Conservation (phyloP, 2,113 vertebrate genomes). For the Hassar affinis region DNA sequence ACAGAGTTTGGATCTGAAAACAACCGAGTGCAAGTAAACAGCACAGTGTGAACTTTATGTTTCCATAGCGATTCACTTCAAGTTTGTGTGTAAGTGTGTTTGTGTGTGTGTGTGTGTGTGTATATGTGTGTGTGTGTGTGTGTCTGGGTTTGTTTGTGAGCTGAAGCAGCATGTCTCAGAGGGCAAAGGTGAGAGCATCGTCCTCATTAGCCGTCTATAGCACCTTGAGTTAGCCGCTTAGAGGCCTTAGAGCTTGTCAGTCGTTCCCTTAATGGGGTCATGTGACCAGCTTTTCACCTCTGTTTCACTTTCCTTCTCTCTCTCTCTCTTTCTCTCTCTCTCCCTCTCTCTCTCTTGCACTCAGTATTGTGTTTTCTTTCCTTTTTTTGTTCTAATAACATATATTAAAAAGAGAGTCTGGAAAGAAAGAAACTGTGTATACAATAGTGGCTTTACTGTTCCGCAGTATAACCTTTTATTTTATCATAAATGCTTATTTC, state of each 20-base stretch:
- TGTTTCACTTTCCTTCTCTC: not conserved
- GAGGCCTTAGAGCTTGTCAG: not conserved
- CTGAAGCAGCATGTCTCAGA: constrained; percentile 1
- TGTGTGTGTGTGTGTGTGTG: constrained; percentile 38
- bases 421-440: no score
- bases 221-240: constrained; percentile 12
- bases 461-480: no score
- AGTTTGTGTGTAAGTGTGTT: constrained; percentile 40
- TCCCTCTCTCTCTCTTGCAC: not conserved
- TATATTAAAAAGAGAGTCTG: no score
- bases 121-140: constrained; percentile 32
- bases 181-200: constrained; percentile 39
- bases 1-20: not conserved
- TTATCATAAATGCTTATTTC: no score
- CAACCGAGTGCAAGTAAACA: constrained; percentile 7
- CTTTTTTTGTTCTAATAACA: no score
- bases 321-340: not conserved
- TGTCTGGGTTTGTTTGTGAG: constrained; percentile 1
- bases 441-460: not conserved
- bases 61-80: not conserved
- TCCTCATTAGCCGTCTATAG: constrained; percentile 17
- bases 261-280: constrained; percentile 21
- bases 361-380: no score
- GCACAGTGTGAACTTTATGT: not conserved
- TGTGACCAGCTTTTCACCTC: constrained; percentile 28